These are phyloP conservation scores for Elysia crispata DNA, from an alignment of 2,888 invertebrate genomes.

Conservation along the genomic window DNA sequence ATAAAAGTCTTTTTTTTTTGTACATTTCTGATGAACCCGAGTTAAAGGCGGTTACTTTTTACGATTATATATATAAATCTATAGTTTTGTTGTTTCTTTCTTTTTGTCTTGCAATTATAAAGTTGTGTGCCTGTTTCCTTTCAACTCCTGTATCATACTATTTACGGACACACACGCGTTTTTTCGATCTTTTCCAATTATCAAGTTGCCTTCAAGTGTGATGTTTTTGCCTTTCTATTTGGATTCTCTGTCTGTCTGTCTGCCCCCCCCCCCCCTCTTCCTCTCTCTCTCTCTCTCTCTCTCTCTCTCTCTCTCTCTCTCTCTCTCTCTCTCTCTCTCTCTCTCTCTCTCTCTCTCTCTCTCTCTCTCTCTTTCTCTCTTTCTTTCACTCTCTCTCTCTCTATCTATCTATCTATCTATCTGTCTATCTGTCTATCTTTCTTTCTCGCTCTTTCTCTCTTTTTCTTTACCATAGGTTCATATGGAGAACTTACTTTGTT, in stretches of 20 bases:
- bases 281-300: slow-evolving; percentile 10
- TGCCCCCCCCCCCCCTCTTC: not conserved
- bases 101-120: no score
- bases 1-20: no score
- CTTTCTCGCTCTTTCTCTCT: not conserved
- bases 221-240: no score
- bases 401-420: slow-evolving; percentile 11
- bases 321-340: slow-evolving; percentile 30
- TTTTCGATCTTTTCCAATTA: slow-evolving; percentile 18
- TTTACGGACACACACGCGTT: no score
- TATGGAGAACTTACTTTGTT: not conserved
- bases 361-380: slow-evolving; percentile 21
- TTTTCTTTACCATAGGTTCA: slow-evolving; percentile 15
- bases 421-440: slow-evolving; percentile 14
- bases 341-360: slow-evolving; percentile 31
- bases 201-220: no score
- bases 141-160: no score
- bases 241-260: slow-evolving; percentile 20
- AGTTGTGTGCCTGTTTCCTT: no score
- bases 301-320: not conserved
- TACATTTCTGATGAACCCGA: no score
- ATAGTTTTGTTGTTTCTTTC: no score
- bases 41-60: no score
- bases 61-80: no score
- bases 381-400: no score